phyloP scores from a whole-genome alignment of 1,140 invertebrate species.

The Myzus persicae region DNA sequence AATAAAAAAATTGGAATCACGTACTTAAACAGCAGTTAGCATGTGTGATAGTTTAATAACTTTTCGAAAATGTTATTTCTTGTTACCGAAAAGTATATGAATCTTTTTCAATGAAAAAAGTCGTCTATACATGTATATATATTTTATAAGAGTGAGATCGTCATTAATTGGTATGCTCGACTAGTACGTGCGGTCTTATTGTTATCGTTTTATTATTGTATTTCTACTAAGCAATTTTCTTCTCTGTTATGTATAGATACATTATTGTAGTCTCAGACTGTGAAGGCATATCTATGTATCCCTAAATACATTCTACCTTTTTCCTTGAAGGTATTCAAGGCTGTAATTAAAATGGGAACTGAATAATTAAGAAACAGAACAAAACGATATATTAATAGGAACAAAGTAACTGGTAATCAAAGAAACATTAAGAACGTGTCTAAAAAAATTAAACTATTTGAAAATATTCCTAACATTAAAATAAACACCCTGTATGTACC shows the following conservation, averaged over 20 bases:
- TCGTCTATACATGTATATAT: background rate
- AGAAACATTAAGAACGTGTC: too few relatives aligned
- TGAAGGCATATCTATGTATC: background rate
- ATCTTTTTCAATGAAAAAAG: background rate
- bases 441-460: background rate
- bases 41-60: background rate
- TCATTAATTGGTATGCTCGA: slow-evolving; percentile 35
- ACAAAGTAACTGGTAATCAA: background rate
- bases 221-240: background rate
- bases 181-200: background rate
- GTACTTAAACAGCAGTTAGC: background rate
- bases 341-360: background rate
- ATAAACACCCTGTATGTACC: background rate
- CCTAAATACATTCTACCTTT: background rate
- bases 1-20: background rate
- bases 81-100: background rate
- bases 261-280: background rate
- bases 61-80: background rate
- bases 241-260: background rate
- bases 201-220: background rate
- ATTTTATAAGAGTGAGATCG: background rate
- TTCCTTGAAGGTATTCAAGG: background rate
- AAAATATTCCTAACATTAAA: background rate
- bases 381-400: background rate
- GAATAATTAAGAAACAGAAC: background rate